These are phyloP conservation scores for Muraenolepis orangiensis DNA, from an alignment of 2,797 vertebrate species.

Conservation along the genomic window DNA sequence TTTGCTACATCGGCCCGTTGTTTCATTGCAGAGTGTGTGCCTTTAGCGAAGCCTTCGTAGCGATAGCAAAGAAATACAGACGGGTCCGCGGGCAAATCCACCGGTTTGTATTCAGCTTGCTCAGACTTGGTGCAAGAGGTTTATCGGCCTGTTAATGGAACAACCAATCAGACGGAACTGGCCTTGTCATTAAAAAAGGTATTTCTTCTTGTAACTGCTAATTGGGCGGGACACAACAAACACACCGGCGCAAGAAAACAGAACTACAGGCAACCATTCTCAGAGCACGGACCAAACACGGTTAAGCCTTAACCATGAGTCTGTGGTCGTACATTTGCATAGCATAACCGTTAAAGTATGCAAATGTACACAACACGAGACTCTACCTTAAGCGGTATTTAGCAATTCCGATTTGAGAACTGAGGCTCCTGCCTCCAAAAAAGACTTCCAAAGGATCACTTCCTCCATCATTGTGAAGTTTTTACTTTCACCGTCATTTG, in stretches of 20 bases:
- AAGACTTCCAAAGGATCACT: background rate
- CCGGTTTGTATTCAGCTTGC: slow-evolving; percentile 21
- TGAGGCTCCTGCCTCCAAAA: background rate
- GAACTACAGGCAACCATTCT: slow-evolving; percentile 20
- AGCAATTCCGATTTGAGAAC: background rate
- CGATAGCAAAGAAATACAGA: background rate
- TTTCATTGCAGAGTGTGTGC: background rate
- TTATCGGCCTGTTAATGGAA: slow-evolving; percentile 29
- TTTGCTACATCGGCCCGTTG: background rate
- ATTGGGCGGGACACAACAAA: slow-evolving; percentile 46
- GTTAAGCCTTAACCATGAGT: no score
- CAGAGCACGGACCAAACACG: no score
- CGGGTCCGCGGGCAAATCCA: slow-evolving; percentile 10
- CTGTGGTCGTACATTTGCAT: no score
- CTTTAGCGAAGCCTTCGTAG: slow-evolving; percentile 28
- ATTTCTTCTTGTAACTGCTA: slow-evolving; percentile 32
- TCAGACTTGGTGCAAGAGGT: background rate
- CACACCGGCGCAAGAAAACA: slow-evolving; percentile 42
- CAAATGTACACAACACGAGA: background rate
- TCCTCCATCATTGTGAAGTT: no score
- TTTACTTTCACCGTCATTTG: no score
- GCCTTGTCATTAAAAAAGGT: slow-evolving; percentile 24
- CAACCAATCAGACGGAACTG: slow-evolving; percentile 22
- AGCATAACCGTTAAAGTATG: background rate
- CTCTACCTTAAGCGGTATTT: background rate